Evolutionary conservation across 2,888 invertebrate species (phyloP).

Genomic region (Bedellia somnulentella): DNA sequence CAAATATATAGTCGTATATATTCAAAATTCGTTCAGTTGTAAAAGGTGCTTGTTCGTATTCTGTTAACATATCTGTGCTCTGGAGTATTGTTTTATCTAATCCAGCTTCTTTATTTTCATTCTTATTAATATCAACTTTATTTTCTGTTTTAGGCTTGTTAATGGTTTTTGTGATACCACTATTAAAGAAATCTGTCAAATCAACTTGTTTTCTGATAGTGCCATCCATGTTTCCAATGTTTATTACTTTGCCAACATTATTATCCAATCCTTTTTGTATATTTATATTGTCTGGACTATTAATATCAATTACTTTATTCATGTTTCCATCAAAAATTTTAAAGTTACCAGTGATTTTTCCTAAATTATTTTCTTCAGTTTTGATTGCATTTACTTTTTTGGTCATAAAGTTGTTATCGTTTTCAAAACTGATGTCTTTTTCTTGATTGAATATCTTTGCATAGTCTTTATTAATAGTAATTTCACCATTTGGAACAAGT

Average conservation of each 20-base stretch:
- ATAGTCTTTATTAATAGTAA: neutral
- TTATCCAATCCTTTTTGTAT: no score
- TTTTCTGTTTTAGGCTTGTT: no score
- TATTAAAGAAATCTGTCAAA: no score
- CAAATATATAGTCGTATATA: slow-evolving; percentile 16
- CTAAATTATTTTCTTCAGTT: neutral
- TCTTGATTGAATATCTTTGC: neutral
- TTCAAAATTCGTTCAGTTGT: slow-evolving; percentile 11
- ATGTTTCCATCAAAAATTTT: no score
- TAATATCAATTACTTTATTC: no score
- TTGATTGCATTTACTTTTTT: neutral
- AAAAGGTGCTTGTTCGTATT: neutral
- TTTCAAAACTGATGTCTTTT: neutral
- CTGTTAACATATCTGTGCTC: no score
- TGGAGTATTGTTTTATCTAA: slow-evolving; percentile 5
- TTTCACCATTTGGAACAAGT: neutral
- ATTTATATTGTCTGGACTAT: no score
- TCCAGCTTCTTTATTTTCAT: slow-evolving; percentile 1
- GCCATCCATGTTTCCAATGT: no score
- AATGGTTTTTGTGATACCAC: no score
- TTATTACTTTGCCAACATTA: no score
- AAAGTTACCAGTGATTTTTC: neutral
- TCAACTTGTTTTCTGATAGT: no score
- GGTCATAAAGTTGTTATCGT: neutral
- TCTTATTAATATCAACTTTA: neutral